Conservation (phyloP, 2,888 invertebrate genomes). For the Philaethria dido region DNA sequence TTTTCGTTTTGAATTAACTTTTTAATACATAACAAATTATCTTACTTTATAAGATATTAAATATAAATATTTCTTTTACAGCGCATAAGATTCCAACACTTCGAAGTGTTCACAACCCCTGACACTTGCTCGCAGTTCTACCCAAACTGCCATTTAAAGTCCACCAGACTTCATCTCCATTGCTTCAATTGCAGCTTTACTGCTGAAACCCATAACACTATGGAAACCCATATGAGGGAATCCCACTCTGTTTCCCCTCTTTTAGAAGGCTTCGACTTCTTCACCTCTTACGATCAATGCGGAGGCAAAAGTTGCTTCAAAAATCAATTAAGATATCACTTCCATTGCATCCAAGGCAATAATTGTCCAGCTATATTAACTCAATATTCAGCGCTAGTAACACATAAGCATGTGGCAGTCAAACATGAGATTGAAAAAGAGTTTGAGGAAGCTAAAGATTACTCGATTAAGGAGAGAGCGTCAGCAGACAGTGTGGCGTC, state of each 20-base stretch:
- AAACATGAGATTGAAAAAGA: constrained; percentile 72
- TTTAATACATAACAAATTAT: not conserved
- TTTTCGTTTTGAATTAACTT: too few relatives aligned
- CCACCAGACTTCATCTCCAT: constrained; percentile 91
- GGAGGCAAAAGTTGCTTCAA: constrained; percentile 79
- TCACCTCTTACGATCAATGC: constrained; percentile 81
- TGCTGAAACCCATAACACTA: constrained; percentile 89
- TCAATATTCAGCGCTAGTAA: constrained; percentile 77
- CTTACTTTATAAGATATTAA: constrained; percentile 4
- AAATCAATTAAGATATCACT: constrained; percentile 75
- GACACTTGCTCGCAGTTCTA: constrained; percentile 87
- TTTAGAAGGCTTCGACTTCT: constrained; percentile 93
- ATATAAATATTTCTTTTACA: constrained; percentile 50
- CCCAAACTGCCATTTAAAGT: constrained; percentile 87
- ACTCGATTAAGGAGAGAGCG: constrained; percentile 77
- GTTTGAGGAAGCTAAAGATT: constrained; percentile 80
- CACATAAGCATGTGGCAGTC: constrained; percentile 79
- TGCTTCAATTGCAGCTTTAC: constrained; percentile 95
- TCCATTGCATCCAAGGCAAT: constrained; percentile 79
- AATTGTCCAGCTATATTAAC: constrained; percentile 78
- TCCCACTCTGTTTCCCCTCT: constrained; percentile 93
- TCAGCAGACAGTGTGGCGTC: constrained; percentile 73
- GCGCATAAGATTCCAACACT: constrained; percentile 85
- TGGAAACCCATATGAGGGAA: constrained; percentile 93
- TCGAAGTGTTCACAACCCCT: constrained; percentile 84